Conservation (phyloP, 1,140 invertebrate species). For the Phortica variegata region DNA sequence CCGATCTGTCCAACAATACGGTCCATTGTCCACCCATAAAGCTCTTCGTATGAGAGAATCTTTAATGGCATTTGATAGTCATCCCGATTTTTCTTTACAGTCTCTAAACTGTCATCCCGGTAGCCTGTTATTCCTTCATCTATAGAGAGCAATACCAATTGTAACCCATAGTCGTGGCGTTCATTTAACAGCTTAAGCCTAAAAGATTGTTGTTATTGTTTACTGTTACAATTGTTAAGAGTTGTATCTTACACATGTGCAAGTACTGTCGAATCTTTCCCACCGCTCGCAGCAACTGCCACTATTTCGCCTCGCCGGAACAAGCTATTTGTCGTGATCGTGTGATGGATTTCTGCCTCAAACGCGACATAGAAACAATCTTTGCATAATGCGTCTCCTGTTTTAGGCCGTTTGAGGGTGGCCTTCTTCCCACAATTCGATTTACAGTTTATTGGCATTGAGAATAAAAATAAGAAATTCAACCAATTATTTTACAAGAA, state of each 20-base stretch:
- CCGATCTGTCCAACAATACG: conserved; percentile 94
- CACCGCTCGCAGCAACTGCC: conserved; percentile 95
- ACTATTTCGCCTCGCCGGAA: conserved; percentile 87
- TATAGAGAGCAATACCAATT: conserved; percentile 91
- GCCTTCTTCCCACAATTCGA: conserved; percentile 72
- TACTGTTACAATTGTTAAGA: background rate
- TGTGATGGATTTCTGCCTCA: conserved; percentile 95
- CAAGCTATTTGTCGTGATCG: conserved; percentile 81
- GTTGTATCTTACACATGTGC: conserved; percentile 67
- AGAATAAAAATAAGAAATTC: no score
- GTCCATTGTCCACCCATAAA: conserved; percentile 99
- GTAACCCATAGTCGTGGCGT: conserved; percentile 86
- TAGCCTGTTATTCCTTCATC: conserved; percentile 99
- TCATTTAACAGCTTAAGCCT: conserved; percentile 87
- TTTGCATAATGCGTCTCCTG: conserved; percentile 89
- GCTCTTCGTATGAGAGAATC: conserved; percentile 96
- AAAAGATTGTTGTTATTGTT: background rate
- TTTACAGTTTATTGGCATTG: conserved; percentile 68
- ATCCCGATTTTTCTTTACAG: conserved; percentile 89
- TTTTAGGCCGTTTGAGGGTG: conserved; percentile 82
- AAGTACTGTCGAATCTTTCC: conserved; percentile 98
- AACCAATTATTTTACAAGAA: no score
- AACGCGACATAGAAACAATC: conserved; percentile 94
- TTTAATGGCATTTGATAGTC: conserved; percentile 94
- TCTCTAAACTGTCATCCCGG: conserved; percentile 96